Percentiles rank a stretch among this genome's conserved stretches.
phyloP scores from a whole-genome alignment of 2,113 vertebrate species.

The Heterotilapia buettikoferi region DNA sequence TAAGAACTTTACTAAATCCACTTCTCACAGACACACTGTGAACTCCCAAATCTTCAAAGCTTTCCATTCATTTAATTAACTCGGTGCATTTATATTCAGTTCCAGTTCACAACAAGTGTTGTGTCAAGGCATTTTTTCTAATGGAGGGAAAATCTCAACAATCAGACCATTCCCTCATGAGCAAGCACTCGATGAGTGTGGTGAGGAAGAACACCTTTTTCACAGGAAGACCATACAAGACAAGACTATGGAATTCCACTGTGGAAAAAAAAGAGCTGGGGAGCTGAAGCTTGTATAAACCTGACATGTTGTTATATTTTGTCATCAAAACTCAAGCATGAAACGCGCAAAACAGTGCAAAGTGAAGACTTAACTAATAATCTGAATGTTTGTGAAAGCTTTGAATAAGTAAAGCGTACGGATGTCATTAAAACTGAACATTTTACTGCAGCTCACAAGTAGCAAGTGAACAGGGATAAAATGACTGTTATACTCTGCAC shows the following conservation, averaged over 20 bases:
- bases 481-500: background rate
- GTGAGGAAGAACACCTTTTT: background rate
- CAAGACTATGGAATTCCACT: background rate
- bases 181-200: background rate
- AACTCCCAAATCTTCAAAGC: background rate
- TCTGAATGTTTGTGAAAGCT: background rate
- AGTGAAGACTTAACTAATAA: background rate
- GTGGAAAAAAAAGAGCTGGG: background rate
- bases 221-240: background rate
- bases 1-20: fast-evolving
- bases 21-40: background rate
- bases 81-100: background rate
- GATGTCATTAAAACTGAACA: background rate
- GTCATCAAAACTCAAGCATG: background rate
- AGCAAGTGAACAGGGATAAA: background rate
- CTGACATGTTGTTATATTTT: background rate
- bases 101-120: background rate
- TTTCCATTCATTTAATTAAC: background rate
- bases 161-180: background rate
- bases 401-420: background rate
- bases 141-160: background rate
- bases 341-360: background rate
- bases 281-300: background rate
- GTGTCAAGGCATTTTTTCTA: background rate
- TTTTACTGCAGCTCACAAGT: background rate